Evolutionary conservation across 2,888 invertebrate species (phyloP), one percentile per base, ranked within the genome.

Genomic region (Apodemia hepburni): DNA sequence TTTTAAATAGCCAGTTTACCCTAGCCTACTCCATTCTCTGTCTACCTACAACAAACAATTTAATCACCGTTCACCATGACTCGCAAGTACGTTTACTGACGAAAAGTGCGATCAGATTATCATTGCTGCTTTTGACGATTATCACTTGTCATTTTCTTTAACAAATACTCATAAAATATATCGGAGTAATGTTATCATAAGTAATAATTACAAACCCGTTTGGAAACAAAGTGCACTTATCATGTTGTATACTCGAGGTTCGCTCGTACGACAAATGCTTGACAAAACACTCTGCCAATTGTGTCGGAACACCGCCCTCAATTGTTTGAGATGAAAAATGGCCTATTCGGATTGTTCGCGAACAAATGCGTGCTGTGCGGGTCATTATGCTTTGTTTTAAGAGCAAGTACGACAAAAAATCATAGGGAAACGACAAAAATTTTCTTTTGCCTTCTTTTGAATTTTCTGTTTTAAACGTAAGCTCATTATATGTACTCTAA

Each of bases 301-400:
- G 87, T 86, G 85, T 81, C 78, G 78, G 85, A 84, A 86, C 75
- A 80, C 88, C 89, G 87, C 90, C 90, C 86, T 82, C 90, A 84
- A 89, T 90, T 91, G 91, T 91, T 88, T 84, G 76, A 80, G 80
- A 90, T 90, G 90, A 91, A 88, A 90, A 91, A 91, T 91, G 85
- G 87, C 85, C 87, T 82, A 84, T 87, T 87, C 80, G 86, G 84
- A 88, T 89, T 90, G 89, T 90, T 91, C 87, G 71, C 74, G 85
- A 88, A 90, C 90, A 91, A 91, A 89, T 86, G 88, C 89, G 89
- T 89, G 79, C 86, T 85, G 85, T 84, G 84, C 84, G 85, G 89
- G 88, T 88, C 89, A 89, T 90, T 91, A 89, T 81, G 88, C 88
- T 86, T 89, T 90, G 90, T 90, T 91, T 89, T 87, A 85, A 81